Percentiles rank a stretch among this genome's conserved stretches.
These are phyloP conservation scores for Masticophis lateralis DNA, from an alignment of 2,797 vertebrate species.

Conservation along the genomic window DNA sequence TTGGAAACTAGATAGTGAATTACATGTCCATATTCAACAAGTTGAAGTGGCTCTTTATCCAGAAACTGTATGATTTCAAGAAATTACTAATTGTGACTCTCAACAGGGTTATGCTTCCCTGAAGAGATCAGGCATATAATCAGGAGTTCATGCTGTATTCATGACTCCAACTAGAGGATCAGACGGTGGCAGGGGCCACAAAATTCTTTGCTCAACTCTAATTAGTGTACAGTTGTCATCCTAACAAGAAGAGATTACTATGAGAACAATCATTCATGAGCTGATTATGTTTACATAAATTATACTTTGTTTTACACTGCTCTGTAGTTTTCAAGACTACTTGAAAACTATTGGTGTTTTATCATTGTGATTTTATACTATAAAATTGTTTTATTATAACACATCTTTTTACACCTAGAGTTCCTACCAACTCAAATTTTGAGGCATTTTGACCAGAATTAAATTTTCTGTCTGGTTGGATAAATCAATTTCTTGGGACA, in stretches of 20 bases:
- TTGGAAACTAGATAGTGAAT: neutral
- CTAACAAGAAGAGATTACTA: neutral
- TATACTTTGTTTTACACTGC: neutral
- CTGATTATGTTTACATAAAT: neutral
- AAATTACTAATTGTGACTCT: neutral
- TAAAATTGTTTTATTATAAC: neutral
- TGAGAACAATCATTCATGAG: neutral
- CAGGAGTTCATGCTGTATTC: neutral
- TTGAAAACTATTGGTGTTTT: neutral
- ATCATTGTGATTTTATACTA: neutral
- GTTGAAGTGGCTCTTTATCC: neutral
- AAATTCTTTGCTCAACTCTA: neutral
- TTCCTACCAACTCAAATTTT: neutral
- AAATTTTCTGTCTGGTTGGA: neutral
- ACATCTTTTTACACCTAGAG: neutral
- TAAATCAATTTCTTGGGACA: neutral
- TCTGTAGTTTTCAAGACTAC: neutral
- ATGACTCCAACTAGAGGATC: neutral
- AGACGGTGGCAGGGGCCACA: neutral
- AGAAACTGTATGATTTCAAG: neutral
- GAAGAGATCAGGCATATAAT: neutral
- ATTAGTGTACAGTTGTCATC: neutral
- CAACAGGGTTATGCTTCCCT: neutral
- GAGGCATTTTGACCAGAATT: neutral
- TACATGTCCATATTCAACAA: neutral